Conservation (phyloP, 2,797 vertebrate genomes). For the Myiothlypis chrysogaster region DNA sequence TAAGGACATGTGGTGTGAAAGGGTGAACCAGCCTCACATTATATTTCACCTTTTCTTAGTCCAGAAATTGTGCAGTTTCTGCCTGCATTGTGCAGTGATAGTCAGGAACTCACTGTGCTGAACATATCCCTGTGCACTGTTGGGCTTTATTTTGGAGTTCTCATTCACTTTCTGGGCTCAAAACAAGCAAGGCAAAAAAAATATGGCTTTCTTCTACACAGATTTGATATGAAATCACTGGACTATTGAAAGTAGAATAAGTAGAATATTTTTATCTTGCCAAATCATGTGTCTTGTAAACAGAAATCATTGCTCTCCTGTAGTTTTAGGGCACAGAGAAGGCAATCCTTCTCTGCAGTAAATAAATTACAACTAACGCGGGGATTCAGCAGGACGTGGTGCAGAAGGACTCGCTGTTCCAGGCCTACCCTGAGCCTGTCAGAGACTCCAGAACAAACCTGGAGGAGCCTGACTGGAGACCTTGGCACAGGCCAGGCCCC, state of each 20-base stretch:
- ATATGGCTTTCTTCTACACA: background rate
- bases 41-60: background rate
- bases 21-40: background rate
- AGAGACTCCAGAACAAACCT: background rate
- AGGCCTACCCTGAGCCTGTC: background rate
- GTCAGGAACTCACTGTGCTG: background rate
- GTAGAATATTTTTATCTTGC: background rate
- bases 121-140: background rate
- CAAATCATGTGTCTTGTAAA: background rate
- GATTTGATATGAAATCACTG: background rate
- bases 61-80: background rate
- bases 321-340: background rate
- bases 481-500: rapidly evolving
- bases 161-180: background rate
- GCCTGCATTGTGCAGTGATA: background rate
- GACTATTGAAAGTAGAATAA: background rate
- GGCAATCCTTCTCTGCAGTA: background rate
- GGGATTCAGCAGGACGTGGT: background rate
- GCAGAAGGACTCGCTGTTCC: background rate
- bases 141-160: background rate
- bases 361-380: background rate
- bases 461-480: background rate
- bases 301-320: background rate
- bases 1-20: background rate
- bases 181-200: background rate